Evolutionary conservation across 2,113 vertebrate genomes (phyloP).

Genomic region (Eolophus roseicapilla): DNA sequence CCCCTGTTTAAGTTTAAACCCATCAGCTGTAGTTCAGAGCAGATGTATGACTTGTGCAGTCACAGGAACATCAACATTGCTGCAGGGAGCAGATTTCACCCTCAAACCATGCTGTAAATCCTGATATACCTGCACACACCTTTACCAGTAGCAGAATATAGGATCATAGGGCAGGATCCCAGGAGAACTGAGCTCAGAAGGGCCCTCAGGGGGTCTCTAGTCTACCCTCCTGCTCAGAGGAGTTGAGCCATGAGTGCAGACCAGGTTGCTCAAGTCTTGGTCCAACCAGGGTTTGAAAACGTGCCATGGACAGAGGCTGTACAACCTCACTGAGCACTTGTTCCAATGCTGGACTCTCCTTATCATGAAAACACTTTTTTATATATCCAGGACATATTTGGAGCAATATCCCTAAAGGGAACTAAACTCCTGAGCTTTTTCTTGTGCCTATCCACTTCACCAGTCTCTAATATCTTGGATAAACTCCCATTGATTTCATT

Average conservation of each 20-base stretch:
- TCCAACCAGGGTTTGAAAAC: not conserved
- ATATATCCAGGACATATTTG: accelerated
- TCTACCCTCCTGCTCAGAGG: not conserved
- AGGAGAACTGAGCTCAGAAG: not conserved
- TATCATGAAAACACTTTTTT: not conserved
- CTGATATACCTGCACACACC: not conserved
- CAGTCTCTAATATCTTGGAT: not conserved
- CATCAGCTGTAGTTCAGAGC: not conserved
- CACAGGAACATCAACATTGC: not conserved
- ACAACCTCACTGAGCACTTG: not conserved
- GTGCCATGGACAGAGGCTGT: not conserved
- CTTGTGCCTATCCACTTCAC: not conserved
- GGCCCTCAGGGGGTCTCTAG: not conserved
- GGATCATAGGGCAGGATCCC: not conserved
- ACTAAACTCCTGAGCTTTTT: not conserved
- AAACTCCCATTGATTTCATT: not conserved
- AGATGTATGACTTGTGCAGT: not conserved
- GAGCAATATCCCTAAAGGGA: not conserved
- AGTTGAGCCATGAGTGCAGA: not conserved
- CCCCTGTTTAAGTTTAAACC: too few species aligned
- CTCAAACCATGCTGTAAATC: not conserved
- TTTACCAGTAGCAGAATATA: not conserved
- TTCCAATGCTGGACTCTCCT: not conserved
- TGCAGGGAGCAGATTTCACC: not conserved
- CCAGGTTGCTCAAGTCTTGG: not conserved